Conservation (phyloP, 2,113 vertebrate species). For the Dendropsophus ebraccatus region DNA sequence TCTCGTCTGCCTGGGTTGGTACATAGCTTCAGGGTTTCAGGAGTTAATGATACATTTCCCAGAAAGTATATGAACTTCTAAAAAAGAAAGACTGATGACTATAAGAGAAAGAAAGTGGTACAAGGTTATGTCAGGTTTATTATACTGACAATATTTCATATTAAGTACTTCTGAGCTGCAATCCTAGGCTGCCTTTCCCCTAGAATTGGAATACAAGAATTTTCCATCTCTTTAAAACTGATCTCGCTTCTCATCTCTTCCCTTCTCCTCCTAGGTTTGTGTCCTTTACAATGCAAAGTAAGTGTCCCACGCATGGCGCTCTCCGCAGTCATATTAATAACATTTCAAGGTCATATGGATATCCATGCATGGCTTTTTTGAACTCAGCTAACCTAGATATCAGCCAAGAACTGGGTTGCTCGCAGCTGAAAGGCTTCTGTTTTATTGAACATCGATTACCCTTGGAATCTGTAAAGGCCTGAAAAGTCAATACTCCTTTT, state of each 20-base stretch:
- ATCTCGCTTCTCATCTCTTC: slow-evolving; percentile 25
- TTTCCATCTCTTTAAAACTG: slow-evolving; percentile 41
- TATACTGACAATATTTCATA: slow-evolving; percentile 57
- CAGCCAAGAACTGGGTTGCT: neutral
- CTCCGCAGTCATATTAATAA: slow-evolving; percentile 17
- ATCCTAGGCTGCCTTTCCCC: slow-evolving; percentile 26
- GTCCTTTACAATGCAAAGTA: slow-evolving; percentile 46
- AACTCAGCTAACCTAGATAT: slow-evolving; percentile 30
- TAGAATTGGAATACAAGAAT: slow-evolving; percentile 45
- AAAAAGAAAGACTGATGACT: slow-evolving; percentile 52
- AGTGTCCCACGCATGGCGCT: neutral
- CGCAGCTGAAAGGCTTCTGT: slow-evolving; percentile 33
- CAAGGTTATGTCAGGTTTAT: slow-evolving; percentile 64
- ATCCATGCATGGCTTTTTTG: slow-evolving; percentile 10
- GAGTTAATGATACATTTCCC: slow-evolving; percentile 63
- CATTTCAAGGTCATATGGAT: slow-evolving; percentile 50
- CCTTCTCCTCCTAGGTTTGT: neutral
- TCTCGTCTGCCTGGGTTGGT: neutral
- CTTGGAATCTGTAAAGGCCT: slow-evolving; percentile 41
- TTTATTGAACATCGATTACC: slow-evolving; percentile 30
- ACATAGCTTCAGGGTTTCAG: neutral
- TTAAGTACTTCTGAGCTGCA: slow-evolving; percentile 48
- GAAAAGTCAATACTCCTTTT: slow-evolving; percentile 40
- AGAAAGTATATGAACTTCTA: slow-evolving; percentile 59
- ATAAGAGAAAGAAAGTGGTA: slow-evolving; percentile 42